phyloP scores from a whole-genome alignment of 2,113 vertebrate genomes.

The Indicator indicator region DNA sequence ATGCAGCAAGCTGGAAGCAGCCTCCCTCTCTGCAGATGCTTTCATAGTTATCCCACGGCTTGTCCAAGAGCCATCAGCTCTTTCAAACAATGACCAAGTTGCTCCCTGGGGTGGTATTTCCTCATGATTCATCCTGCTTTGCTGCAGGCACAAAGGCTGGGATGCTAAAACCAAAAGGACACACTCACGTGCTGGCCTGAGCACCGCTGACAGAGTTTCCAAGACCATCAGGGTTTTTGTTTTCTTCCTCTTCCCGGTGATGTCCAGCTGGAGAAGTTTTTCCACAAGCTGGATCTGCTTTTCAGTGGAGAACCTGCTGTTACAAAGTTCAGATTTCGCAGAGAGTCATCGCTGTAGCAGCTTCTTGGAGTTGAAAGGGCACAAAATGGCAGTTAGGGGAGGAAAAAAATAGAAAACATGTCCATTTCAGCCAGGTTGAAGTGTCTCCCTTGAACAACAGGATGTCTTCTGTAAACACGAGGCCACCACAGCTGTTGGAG shows the following conservation, averaged over 20 bases:
- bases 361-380: neutral
- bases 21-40: neutral
- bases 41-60: neutral
- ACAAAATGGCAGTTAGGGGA: neutral
- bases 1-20: neutral
- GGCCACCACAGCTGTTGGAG: constrained; percentile 46
- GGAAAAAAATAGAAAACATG: neutral
- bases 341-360: rapidly evolving
- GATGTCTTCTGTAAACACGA: constrained; percentile 64
- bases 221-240: neutral
- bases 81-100: neutral
- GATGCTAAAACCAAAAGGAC: neutral
- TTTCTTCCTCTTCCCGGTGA: neutral
- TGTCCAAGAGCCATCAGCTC: neutral
- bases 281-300: neutral
- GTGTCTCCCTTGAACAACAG: constrained; percentile 41
- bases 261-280: neutral
- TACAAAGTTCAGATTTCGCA: neutral
- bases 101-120: constrained; percentile 17
- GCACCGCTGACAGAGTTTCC: neutral
- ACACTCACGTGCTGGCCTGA: neutral
- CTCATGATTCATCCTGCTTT: neutral
- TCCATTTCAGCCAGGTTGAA: neutral
- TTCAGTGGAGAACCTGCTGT: neutral
- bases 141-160: neutral